Evolutionary conservation across 2,113 vertebrate genomes (phyloP), one percentile per base, ranked within the genome.

Genomic region (Ellobius talpinus): DNA sequence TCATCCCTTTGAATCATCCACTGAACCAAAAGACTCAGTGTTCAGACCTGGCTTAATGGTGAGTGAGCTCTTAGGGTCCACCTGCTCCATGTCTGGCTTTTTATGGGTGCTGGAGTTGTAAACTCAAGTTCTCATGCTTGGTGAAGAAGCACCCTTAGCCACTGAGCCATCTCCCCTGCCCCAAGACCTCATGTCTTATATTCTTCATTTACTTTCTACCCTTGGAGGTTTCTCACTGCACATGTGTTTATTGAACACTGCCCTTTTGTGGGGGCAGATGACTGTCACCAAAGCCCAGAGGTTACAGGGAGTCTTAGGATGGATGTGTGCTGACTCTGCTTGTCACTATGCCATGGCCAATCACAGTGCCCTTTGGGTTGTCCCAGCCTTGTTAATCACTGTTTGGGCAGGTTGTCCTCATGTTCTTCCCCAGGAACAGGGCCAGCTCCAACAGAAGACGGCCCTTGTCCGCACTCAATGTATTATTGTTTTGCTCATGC

Each of bases 401-500:
- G 98, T 98, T 98, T 97, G 98, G 97, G 96, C 98, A 98, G 98
- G 97, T 97, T 96, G 96, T 97, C 93, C 97, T 98, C 94, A 98
- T 98, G 97, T 0, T 97, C 94, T 96, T 61, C 79, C 96, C 98
- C 87, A 95, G 98, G 98, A 98, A 52, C 76, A 7, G 81, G 90
- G 98, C 98, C 98, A 99, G 98, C 89, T 94, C 96, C 91, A 81
- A 97, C 97, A 98, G 98, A 98, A 96, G 97, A 93, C 96, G 82
- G 55, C 97, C 94, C 97, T 97, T 98, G 98, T 98, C 98, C 91
- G 96, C 65, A 89, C 97, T 98, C 98, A 98, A 98, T 97, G 88
- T 96, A 26, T 94, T 65, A 39, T 97, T 97, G 98, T 97, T 93
- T 95, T 0, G 77, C 81, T 42, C 86, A 96, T 96, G 95, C 97